phyloP scores from a whole-genome alignment of 2,113 vertebrate species.

The Saguinus midas region DNA sequence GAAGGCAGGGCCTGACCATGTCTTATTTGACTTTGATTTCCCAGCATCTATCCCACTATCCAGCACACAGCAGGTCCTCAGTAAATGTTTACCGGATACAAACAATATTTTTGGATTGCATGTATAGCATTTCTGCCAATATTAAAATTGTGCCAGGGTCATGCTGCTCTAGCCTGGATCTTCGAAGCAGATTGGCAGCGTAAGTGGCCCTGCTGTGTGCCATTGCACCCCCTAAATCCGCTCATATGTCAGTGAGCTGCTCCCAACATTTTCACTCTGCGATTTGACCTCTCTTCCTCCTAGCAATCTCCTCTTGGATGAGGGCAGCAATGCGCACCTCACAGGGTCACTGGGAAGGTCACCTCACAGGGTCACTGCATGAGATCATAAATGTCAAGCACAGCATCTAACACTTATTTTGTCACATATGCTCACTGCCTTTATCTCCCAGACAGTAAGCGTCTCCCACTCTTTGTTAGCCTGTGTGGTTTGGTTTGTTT shows the following conservation, averaged over 20 bases:
- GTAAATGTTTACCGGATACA: background rate
- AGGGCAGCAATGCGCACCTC: fast-evolving
- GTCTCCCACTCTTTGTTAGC: background rate
- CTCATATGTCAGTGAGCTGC: background rate
- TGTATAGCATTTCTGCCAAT: background rate
- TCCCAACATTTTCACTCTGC: too few relatives aligned
- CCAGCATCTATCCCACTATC: background rate
- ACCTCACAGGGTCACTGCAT: fast-evolving
- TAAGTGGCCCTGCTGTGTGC: background rate
- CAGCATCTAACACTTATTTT: background rate
- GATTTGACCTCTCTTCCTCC: background rate
- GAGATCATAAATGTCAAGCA: background rate
- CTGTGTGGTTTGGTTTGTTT: background rate
- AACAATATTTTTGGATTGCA: background rate
- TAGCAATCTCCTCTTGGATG: background rate
- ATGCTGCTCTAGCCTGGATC: background rate
- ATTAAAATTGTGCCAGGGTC: fast-evolving
- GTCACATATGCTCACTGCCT: background rate
- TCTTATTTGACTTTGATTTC: background rate
- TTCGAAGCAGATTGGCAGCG: background rate
- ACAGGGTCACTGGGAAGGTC: fast-evolving
- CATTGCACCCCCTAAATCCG: too few relatives aligned
- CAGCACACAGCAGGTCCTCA: background rate
- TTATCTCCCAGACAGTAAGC: background rate
- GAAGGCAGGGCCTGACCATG: background rate